A percentile compares a stretch with the other conserved stretches of the same genome.
These are phyloP conservation scores for Pandion haliaetus DNA, from an alignment of 2,113 vertebrate genomes.

Conservation along the genomic window DNA sequence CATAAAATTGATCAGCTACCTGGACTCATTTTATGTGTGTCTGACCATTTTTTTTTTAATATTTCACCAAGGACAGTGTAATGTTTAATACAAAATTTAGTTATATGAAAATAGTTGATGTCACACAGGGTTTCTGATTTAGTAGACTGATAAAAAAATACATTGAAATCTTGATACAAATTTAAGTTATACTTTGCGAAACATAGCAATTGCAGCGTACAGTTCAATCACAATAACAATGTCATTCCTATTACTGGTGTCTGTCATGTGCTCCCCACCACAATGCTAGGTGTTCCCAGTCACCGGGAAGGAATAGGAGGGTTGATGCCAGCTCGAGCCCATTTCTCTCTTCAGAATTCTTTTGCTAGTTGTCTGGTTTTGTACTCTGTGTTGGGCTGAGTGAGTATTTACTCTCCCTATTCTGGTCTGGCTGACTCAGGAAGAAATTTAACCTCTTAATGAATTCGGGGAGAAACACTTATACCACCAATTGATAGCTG, in stretches of 20 bases:
- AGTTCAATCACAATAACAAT: neutral
- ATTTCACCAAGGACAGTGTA: neutral
- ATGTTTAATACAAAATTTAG: neutral
- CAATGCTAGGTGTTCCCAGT: neutral
- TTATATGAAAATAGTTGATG: neutral
- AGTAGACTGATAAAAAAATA: neutral
- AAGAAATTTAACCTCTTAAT: neutral
- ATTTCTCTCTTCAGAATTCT: neutral
- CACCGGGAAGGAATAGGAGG: fast-evolving
- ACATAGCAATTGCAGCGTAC: neutral
- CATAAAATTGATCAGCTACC: neutral
- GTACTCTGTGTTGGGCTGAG: neutral
- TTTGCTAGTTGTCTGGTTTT: neutral
- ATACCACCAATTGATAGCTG: neutral
- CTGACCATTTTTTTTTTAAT: neutral
- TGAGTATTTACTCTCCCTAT: fast-evolving
- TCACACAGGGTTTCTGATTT: neutral
- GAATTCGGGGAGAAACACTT: neutral
- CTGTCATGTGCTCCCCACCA: neutral
- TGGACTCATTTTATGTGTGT: neutral
- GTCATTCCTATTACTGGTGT: neutral
- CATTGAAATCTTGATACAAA: neutral
- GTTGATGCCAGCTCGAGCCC: neutral
- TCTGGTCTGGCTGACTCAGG: neutral
- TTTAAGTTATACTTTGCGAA: neutral